These are phyloP conservation scores for Parapristionchus giblindavisi DNA, from an alignment of 2,888 invertebrate genomes.

Conservation along the genomic window DNA sequence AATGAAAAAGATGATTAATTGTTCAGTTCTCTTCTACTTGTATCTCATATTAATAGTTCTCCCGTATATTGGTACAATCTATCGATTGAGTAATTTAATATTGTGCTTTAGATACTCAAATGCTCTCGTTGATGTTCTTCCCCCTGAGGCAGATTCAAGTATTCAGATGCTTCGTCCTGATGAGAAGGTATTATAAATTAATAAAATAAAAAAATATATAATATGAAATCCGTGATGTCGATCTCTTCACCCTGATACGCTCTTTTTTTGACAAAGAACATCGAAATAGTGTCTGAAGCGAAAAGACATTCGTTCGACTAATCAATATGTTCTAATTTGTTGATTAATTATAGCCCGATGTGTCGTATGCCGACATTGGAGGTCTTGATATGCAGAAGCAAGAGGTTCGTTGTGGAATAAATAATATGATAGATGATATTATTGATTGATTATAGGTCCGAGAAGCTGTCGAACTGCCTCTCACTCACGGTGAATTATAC, in stretches of 20 bases:
- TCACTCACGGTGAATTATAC: slow-evolving; percentile 97
- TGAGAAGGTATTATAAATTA: slow-evolving; percentile 57
- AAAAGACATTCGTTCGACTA: not conserved
- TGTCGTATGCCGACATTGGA: slow-evolving; percentile 95
- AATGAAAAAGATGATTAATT: no score
- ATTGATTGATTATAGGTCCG: slow-evolving; percentile 37
- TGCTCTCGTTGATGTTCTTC: slow-evolving; percentile 97
- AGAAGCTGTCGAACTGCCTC: slow-evolving; percentile 97
- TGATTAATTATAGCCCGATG: slow-evolving; percentile 80
- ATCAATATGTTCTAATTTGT: slow-evolving; percentile 82
- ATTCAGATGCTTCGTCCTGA: slow-evolving; percentile 94
- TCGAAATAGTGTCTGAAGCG: no score
- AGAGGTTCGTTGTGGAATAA: slow-evolving; percentile 78
- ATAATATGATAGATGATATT: slow-evolving; percentile 38
- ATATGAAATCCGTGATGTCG: no score
- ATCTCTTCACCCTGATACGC: no score
- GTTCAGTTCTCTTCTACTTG: no score
- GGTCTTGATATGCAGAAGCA: slow-evolving; percentile 99
- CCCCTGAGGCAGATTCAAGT: slow-evolving; percentile 98
- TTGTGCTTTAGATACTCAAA: slow-evolving; percentile 82
- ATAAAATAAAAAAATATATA: no score
- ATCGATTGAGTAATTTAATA: not conserved
- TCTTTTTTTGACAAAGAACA: no score
- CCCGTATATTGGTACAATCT: not conserved
- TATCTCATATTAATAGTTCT: no score